phyloP scores from a whole-genome alignment of 2,113 vertebrate species.

The Phoxinus phoxinus region DNA sequence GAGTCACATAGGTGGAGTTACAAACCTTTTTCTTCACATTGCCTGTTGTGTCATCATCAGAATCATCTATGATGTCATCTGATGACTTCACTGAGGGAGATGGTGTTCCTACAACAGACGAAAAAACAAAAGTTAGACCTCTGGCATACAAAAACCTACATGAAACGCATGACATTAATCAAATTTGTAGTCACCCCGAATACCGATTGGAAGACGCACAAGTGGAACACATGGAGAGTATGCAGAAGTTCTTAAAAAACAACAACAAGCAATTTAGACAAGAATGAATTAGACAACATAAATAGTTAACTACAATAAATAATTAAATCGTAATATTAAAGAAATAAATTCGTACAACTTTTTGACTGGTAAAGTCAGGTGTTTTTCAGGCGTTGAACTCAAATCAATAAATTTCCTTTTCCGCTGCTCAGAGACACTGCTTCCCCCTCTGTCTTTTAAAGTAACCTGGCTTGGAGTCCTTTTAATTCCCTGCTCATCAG shows the following conservation, averaged over 20 bases:
- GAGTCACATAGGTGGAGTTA: background rate
- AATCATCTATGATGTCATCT: slow-evolving; percentile 75
- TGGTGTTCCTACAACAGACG: slow-evolving; percentile 27
- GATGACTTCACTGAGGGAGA: background rate
- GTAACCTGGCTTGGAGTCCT: background rate
- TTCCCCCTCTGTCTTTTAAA: background rate
- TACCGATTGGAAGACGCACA: slow-evolving; percentile 31
- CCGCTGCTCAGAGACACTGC: background rate
- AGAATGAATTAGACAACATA: background rate
- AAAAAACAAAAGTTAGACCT: background rate
- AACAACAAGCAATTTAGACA: slow-evolving; percentile 21
- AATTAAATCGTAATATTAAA: background rate
- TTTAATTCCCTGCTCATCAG: background rate
- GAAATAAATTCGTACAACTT: slow-evolving; percentile 72
- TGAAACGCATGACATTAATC: background rate
- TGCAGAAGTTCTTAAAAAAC: slow-evolving; percentile 68
- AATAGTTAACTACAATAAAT: background rate
- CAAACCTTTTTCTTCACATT: slow-evolving; percentile 74
- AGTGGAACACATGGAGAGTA: slow-evolving; percentile 30
- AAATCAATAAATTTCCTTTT: slow-evolving; percentile 35
- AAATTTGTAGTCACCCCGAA: slow-evolving; percentile 65
- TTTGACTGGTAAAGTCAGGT: slow-evolving; percentile 48
- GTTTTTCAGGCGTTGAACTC: slow-evolving; percentile 14
- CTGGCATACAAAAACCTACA: background rate
- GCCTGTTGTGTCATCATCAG: slow-evolving; percentile 77